Conservation (phyloP, 2,888 invertebrate genomes). For the Julus scanicus region DNA sequence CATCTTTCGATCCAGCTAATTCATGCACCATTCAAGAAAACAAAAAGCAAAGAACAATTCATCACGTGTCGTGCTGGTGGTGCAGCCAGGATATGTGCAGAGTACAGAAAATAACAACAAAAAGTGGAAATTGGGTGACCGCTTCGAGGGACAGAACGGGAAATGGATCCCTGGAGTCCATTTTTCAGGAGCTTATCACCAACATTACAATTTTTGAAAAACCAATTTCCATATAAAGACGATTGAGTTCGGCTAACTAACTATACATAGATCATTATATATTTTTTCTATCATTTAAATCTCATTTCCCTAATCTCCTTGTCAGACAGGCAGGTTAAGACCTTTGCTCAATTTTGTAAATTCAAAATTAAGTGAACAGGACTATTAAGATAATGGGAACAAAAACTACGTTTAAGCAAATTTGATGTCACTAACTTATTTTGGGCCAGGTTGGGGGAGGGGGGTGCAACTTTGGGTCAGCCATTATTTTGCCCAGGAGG, state of each 20-base stretch:
- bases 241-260: background rate
- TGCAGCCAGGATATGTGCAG: background rate
- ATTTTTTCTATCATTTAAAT: background rate
- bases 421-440: too few species aligned
- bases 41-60: background rate
- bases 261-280: background rate
- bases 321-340: background rate
- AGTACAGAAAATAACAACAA: conserved; percentile 11
- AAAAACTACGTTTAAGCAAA: too few species aligned
- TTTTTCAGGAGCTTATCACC: background rate
- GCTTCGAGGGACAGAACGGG: conserved; percentile 23
- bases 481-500: too few species aligned
- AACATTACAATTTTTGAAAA: background rate
- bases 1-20: background rate
- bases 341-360: background rate
- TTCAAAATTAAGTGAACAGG: background rate
- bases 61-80: conserved; percentile 10
- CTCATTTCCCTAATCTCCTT: background rate
- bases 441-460: too few species aligned
- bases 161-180: conserved; percentile 8
- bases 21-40: background rate
- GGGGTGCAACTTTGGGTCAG: too few species aligned
- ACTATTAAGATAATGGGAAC: too few species aligned
- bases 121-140: background rate
- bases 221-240: background rate